These are phyloP conservation scores for Agrilus biguttatus DNA, from an alignment of 2,888 invertebrate species.

Conservation along the genomic window DNA sequence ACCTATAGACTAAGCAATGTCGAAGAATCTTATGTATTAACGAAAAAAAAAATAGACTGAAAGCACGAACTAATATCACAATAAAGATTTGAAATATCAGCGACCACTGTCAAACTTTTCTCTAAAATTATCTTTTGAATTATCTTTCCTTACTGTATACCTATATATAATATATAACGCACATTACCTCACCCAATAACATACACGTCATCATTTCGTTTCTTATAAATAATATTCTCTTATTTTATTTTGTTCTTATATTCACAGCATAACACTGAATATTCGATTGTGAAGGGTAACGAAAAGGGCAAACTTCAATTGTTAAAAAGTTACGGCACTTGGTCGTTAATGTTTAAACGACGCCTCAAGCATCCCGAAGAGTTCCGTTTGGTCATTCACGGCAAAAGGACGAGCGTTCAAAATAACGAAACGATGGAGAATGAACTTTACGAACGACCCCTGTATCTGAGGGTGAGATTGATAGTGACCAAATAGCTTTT, in stretches of 20 bases:
- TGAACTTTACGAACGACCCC: conserved; percentile 38
- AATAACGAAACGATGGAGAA: conserved; percentile 19
- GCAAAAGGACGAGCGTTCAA: conserved; percentile 24
- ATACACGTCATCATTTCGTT: background rate
- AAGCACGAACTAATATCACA: too few relatives aligned
- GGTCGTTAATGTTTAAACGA: conserved; percentile 44
- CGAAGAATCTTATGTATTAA: too few relatives aligned
- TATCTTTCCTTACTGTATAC: too few relatives aligned
- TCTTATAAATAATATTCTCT: too few relatives aligned
- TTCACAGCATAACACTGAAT: conserved; percentile 37
- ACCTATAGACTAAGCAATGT: too few relatives aligned
- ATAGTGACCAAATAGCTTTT: conserved; percentile 30
- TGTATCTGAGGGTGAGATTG: conserved; percentile 37
- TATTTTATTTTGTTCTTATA: background rate
- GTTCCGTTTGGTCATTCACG: conserved; percentile 42
- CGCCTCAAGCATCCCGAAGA: conserved; percentile 37
- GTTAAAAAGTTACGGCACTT: conserved; percentile 39
- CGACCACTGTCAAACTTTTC: too few relatives aligned
- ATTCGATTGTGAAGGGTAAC: conserved; percentile 42
- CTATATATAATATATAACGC: too few relatives aligned
- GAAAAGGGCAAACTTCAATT: conserved; percentile 42
- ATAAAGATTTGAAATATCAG: too few relatives aligned
- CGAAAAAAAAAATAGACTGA: too few relatives aligned
- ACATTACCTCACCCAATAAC: too few relatives aligned
- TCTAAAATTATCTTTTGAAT: too few relatives aligned